phyloP scores from a whole-genome alignment of 2,797 vertebrate genomes.

The Urophycis tenuis region DNA sequence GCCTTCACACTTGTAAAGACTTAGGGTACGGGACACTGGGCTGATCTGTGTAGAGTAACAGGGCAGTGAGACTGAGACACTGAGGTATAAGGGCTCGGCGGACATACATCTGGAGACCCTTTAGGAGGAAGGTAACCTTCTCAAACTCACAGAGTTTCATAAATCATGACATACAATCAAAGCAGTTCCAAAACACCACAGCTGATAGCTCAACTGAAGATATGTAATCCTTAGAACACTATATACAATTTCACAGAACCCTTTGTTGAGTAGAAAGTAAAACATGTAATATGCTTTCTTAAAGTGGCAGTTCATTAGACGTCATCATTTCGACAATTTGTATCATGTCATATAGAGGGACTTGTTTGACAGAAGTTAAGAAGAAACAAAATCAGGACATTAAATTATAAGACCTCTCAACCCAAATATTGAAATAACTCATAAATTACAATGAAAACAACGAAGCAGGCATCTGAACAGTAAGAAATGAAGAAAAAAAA shows the following conservation, averaged over 20 bases:
- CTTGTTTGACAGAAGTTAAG: background rate
- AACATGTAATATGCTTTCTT: background rate
- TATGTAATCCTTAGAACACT: background rate
- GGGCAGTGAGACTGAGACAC: background rate
- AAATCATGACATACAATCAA: background rate
- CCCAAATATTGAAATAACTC: background rate
- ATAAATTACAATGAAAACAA: background rate
- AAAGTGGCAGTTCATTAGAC: background rate
- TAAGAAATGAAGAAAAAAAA: background rate
- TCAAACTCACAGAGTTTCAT: background rate
- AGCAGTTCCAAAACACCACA: background rate
- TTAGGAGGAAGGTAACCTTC: background rate
- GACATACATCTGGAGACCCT: background rate
- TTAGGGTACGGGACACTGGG: background rate
- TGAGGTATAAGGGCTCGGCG: background rate
- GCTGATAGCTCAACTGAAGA: background rate
- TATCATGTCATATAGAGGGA: background rate
- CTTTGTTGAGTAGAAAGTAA: background rate
- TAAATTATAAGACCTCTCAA: background rate
- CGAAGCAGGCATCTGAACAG: background rate
- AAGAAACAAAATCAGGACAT: background rate
- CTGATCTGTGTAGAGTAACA: background rate
- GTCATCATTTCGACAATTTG: background rate
- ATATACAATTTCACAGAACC: background rate
- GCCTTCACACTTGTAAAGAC: background rate